phyloP scores from a whole-genome alignment of 2,888 invertebrate genomes.

The Drosophila mulleri region DNA sequence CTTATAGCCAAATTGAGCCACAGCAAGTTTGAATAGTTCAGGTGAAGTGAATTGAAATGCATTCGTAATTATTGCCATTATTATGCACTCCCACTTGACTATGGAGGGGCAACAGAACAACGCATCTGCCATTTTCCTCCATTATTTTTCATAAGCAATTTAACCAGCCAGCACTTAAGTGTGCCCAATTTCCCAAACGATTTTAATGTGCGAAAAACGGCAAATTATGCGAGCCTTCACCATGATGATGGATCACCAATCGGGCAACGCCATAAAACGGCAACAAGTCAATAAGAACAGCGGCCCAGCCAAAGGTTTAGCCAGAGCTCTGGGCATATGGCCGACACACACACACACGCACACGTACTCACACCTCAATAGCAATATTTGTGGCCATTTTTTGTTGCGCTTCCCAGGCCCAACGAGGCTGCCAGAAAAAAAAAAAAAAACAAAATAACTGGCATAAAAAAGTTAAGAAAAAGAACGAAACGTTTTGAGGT shows the following conservation, averaged over 20 bases:
- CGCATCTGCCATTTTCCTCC: neutral
- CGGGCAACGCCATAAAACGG: constrained; percentile 82
- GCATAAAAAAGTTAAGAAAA: constrained; percentile 23
- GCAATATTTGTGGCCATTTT: constrained; percentile 75
- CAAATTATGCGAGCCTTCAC: constrained; percentile 67
- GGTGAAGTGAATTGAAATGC: neutral
- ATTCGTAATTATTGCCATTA: neutral
- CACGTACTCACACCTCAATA: constrained; percentile 40
- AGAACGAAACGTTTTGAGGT: constrained; percentile 67
- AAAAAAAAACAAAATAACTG: neutral
- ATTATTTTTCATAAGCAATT: constrained; percentile 52
- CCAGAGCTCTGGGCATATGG: constrained; percentile 51
- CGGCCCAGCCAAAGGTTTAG: constrained; percentile 49
- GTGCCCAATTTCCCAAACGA: constrained; percentile 55
- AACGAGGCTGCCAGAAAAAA: constrained; percentile 15
- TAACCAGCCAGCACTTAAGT: constrained; percentile 42
- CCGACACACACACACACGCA: constrained; percentile 29
- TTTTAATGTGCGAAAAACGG: constrained; percentile 70
- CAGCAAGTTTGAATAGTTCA: neutral
- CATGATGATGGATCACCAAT: constrained; percentile 85
- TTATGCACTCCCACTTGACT: neutral
- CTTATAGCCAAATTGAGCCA: no score
- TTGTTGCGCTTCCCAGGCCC: constrained; percentile 54
- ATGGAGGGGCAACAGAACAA: no score
- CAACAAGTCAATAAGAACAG: constrained; percentile 75